Base-by-base conservation (phyloP, 1,140 invertebrate species). In the Xylocopa sonorina region DNA sequence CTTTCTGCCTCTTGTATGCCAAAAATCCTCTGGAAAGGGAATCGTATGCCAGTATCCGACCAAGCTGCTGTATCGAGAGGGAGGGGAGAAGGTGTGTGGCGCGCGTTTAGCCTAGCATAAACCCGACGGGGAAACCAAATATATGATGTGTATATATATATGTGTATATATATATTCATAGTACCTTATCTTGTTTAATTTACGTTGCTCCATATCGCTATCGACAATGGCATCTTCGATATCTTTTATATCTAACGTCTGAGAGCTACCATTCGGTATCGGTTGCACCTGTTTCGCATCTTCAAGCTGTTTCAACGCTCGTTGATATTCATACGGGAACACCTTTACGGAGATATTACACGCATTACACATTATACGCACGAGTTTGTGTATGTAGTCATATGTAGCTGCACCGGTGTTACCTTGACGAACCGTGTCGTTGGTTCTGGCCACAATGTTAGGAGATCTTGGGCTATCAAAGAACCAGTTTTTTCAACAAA, bases 251-350 rank as follows among this genome's bases (percentile, higher is more conserved):
- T 94, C 93, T 6, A 83, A 82, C 29, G 86, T 71, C 14, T 89
- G 85, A 1, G 81, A 66, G 68, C 91, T 90, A 50, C 90, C 92
- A 73, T 93, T 92, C 0, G 87, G 53, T 53, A 91, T 90, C 84
- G n/a, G 83, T 92, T 38, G 41, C 89, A 76, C n/a, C 78, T 74
- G 77, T 83, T 91, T 90, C 82, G 96, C 94, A 71, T 95, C 93
- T 50, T 95, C 95, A 85, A 97, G 87, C 88, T 97, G 96, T 83
- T 96, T 95, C 6, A 99, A 92, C 9, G 96, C 99, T 82, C 97
- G 94, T 89, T 99, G 98, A 92, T 99, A 99, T 88, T 99, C 99
- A 87, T 97, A 97, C 0, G 99, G 99, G 94, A 99, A 99, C 68
- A 99, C 95, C 91, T n/a, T n/a, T 93, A 16, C 3, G 2, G 34